Conservation (phyloP, 2,797 vertebrate genomes). For the Paedocypris micromegethes region DNA sequence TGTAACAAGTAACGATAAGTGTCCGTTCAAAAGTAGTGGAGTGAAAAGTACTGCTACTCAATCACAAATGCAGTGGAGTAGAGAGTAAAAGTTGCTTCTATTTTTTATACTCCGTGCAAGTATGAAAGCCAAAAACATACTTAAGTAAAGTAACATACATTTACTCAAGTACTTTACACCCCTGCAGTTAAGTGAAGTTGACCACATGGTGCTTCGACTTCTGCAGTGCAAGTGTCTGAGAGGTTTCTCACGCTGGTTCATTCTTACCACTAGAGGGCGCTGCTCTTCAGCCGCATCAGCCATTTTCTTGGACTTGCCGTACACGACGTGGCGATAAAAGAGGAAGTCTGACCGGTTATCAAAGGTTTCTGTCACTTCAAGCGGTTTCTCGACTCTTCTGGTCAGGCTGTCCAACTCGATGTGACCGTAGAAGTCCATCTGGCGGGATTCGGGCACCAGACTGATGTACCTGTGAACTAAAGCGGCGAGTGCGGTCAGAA, state of each 20-base stretch:
- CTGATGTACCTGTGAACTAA: constrained; percentile 71
- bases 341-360: constrained; percentile 74
- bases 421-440: constrained; percentile 74
- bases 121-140: no score
- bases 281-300: neutral
- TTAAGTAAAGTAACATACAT: no score
- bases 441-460: constrained; percentile 53
- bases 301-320: constrained; percentile 43
- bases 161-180: no score
- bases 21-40: no score
- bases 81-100: no score
- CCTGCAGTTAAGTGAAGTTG: no score
- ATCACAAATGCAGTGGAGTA: no score
- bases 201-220: no score
- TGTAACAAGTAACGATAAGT: no score
- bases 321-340: constrained; percentile 58
- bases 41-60: no score
- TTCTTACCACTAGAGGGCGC: constrained; percentile 47
- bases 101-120: no score
- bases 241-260: neutral
- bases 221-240: no score
- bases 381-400: constrained; percentile 58
- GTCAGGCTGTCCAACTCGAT: constrained; percentile 67
- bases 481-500: neutral
- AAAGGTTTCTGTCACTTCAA: constrained; percentile 72